Evolutionary conservation across 2,113 vertebrate genomes (phyloP).

Genomic region (Hypanus sabinus): DNA sequence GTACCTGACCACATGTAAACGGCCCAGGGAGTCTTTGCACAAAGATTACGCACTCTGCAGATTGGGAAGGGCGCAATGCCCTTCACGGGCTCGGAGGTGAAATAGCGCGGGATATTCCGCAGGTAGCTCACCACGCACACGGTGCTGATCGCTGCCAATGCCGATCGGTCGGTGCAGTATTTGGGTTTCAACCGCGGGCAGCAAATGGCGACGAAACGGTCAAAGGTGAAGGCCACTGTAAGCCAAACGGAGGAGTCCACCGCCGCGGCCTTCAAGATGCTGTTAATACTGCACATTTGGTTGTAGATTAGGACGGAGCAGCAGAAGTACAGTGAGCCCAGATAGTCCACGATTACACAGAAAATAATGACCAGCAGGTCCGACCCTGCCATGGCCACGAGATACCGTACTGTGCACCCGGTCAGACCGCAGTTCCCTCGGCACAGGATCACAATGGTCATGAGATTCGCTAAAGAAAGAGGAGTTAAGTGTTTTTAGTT

Average conservation of each 20-base stretch:
- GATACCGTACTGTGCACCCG: neutral
- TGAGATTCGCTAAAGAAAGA: neutral
- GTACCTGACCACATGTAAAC: neutral
- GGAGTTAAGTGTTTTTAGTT: too few species aligned
- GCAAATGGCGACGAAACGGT: neutral
- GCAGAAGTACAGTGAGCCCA: neutral
- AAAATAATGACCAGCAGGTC: neutral
- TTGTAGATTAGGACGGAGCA: neutral
- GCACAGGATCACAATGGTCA: neutral
- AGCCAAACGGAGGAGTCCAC: neutral
- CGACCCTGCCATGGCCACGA: neutral
- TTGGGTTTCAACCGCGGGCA: neutral
- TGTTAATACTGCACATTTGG: neutral
- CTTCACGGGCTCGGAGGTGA: neutral
- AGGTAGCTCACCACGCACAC: neutral
- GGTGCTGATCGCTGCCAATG: too few species aligned
- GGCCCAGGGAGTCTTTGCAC: neutral
- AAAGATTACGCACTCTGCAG: neutral
- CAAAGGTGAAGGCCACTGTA: neutral
- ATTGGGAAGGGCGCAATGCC: neutral
- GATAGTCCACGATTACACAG: neutral
- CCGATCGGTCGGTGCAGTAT: neutral
- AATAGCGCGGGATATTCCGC: neutral
- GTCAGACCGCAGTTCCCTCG: neutral
- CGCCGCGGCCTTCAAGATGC: neutral